Base-by-base conservation (phyloP, 2,113 vertebrate genomes). In the Ctenodactylus gundi region DNA sequence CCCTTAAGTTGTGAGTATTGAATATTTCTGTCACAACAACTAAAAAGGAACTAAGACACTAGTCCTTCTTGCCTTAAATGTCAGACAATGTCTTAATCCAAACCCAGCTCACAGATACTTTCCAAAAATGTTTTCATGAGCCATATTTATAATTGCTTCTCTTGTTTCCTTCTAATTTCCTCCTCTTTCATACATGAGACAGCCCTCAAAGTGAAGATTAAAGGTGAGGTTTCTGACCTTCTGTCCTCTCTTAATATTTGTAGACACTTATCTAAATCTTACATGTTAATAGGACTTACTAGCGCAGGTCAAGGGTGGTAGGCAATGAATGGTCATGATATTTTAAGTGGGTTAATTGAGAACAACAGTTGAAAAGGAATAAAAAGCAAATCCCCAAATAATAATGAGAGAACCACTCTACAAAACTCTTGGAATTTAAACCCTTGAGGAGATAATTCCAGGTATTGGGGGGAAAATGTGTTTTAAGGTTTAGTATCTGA, bases 351-450 rank as follows among this genome's bases (percentile, higher is more conserved):
- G 34, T 72, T 86, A 55, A 7, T 95, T 82, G 29, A 65, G 25
- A 18, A 6, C 20, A 85, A 64, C n/a, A 27, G 4, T n/a, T 36
- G 6, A 1, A 85, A 75, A 41, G 51, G 27, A 8, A 72, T 46
- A 41, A 18, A 65, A 53, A 82, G 55, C 10, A 62, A 76, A 81
- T 10, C 29, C 18, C 55, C 73, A 34, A 58, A 57, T 27, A 78
- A 85, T 60, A 49, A 31, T 36, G 53, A 65, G 78, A 68, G 51
- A 83, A 10, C 14, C 36, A 83, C 60, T 65, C 31, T 31, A 27
- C 13, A 85, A 72, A 93, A 89, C 44, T 87, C 57, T 64, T 78
- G 20, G 25, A 81, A 60, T 90, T 62, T 23, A 95, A n/a, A 84
- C 29, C 18, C 23, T 36, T 85, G 70, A 91, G 46, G 41, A 65